phyloP scores from a whole-genome alignment of 1,140 invertebrate species.

The Panulirus ornatus region DNA sequence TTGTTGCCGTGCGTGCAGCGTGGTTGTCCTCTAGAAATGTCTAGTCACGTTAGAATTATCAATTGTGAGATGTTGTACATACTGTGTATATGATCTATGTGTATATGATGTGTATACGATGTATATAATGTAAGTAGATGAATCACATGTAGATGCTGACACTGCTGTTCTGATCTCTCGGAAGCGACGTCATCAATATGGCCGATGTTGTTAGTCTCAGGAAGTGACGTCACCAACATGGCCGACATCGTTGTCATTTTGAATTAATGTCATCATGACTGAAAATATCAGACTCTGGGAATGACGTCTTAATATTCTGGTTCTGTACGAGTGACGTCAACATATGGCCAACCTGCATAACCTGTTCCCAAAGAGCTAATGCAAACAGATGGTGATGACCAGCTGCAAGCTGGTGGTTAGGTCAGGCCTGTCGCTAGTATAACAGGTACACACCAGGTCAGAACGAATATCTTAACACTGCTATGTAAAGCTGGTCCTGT shows the following conservation, averaged over 20 bases:
- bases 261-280: too few relatives aligned
- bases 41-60: slow-evolving; percentile 7
- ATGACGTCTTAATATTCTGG: too few relatives aligned
- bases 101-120: slow-evolving; percentile 36
- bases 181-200: neutral
- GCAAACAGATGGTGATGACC: neutral
- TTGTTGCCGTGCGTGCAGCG: neutral
- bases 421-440: neutral
- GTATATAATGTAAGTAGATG: neutral
- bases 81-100: slow-evolving; percentile 18
- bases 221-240: slow-evolving; percentile 8
- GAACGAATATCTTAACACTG: too few relatives aligned
- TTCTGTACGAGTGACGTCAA: too few relatives aligned
- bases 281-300: too few relatives aligned
- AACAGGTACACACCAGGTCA: neutral
- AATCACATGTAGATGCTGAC: neutral
- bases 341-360: neutral
- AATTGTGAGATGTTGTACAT: neutral
- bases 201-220: neutral
- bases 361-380: neutral
- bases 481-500: neutral
- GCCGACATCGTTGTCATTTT: too few relatives aligned
- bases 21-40: neutral
- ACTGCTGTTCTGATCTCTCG: neutral
- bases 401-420: neutral